Evolutionary conservation across 2,888 invertebrate species (phyloP).

Genomic region (Dexiosoma caninum): DNA sequence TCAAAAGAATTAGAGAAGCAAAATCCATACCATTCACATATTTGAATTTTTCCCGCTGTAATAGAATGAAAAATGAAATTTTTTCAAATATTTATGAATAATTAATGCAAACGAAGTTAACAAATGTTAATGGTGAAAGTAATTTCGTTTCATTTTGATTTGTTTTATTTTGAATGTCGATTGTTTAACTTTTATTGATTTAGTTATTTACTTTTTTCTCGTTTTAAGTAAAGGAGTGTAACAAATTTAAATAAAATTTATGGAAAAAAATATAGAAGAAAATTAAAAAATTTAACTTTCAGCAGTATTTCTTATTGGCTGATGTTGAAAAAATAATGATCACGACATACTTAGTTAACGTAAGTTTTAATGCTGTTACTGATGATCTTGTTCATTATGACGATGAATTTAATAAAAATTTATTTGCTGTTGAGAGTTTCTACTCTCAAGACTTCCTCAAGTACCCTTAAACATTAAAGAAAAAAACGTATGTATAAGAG

Average conservation of each 20-base stretch:
- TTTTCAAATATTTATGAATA: constrained; percentile 21
- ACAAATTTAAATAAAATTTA: constrained; percentile 3
- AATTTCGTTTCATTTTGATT: constrained; percentile 13
- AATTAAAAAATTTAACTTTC: neutral
- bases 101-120: constrained; percentile 3
- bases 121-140: constrained; percentile 30
- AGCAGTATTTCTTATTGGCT: constrained; percentile 5
- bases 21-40: too few relatives aligned
- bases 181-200: too few relatives aligned
- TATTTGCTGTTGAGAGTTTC: constrained; percentile 23
- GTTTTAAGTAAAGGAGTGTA: neutral
- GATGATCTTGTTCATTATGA: constrained; percentile 13
- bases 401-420: constrained; percentile 33
- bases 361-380: neutral
- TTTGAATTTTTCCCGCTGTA: too few relatives aligned
- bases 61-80: neutral
- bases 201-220: neutral
- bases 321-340: constrained; percentile 20
- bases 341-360: constrained; percentile 12
- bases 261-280: neutral
- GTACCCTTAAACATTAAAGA: constrained; percentile 44
- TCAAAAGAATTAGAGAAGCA: neutral
- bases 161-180: neutral
- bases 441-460: constrained; percentile 53
- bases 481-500: neutral